These are phyloP conservation scores for Ispidina lecontei DNA, from an alignment of 2,797 vertebrate genomes.

Conservation along the genomic window DNA sequence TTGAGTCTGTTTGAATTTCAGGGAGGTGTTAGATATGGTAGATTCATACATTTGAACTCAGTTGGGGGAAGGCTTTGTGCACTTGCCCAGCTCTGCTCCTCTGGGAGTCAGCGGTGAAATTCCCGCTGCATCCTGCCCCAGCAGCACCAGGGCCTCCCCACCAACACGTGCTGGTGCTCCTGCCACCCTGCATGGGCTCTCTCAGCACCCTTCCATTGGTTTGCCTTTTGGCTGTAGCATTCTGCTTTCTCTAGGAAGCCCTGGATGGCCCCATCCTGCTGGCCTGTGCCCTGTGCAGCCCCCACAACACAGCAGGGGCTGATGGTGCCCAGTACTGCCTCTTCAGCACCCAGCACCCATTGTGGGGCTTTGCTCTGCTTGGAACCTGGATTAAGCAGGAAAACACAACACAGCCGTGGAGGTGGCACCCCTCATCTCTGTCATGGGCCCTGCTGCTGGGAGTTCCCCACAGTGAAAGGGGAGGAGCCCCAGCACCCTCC, in stretches of 20 bases:
- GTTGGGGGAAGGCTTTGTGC: background rate
- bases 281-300: background rate
- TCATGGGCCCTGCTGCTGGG: background rate
- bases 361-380: background rate
- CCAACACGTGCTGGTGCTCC: background rate
- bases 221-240: background rate
- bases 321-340: rapidly evolving
- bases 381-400: background rate
- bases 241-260: background rate
- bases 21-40: conserved; percentile 26
- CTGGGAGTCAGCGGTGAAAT: background rate
- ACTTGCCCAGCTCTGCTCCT: background rate
- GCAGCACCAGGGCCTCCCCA: background rate
- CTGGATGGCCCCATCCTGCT: background rate
- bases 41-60: conserved; percentile 6
- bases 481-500: background rate
- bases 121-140: background rate
- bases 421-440: background rate
- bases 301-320: background rate
- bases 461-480: background rate
- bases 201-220: background rate
- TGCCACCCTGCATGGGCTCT: background rate
- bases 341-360: rapidly evolving
- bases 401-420: background rate
- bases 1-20: conserved; percentile 54